A percentile compares a stretch with the other conserved stretches of the same genome.
Conservation (phyloP, 2,888 invertebrate genomes). For the Seira ritae region DNA sequence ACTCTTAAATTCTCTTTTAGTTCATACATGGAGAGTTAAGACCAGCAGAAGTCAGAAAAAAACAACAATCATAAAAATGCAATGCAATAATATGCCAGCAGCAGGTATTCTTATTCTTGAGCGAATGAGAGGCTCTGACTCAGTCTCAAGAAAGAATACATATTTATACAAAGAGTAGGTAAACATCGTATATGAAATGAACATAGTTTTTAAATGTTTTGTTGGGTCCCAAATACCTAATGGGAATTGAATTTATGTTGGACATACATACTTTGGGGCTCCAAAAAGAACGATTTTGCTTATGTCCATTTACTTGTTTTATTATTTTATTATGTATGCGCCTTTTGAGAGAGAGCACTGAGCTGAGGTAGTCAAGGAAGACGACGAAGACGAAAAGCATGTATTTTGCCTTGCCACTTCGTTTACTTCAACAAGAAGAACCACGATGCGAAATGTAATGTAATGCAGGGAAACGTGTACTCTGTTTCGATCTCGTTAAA, state of each 20-base stretch:
- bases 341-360: not conserved
- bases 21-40: not conserved
- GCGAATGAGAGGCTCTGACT: not conserved
- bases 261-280: not conserved
- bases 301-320: not conserved
- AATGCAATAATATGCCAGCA: conserved; percentile 9
- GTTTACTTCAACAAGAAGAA: not conserved
- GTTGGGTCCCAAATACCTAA: conserved; percentile 2
- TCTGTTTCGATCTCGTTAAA: conserved; percentile 31
- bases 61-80: conserved; percentile 15
- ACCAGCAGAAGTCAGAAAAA: not conserved
- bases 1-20: not conserved
- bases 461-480: conserved; percentile 25
- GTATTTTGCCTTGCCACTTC: not conserved
- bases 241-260: not conserved
- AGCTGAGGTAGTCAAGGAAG: not conserved
- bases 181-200: not conserved
- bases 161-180: not conserved
- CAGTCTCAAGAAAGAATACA: not conserved
- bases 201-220: conserved; percentile 2
- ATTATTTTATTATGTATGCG: conserved; percentile 16
- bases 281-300: not conserved
- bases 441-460: not conserved
- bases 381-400: not conserved
- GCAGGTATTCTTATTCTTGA: not conserved